A percentile compares a stretch with the other conserved stretches of the same genome.
phyloP scores from a whole-genome alignment of 2,797 vertebrate genomes.

The Muscicapa striata region DNA sequence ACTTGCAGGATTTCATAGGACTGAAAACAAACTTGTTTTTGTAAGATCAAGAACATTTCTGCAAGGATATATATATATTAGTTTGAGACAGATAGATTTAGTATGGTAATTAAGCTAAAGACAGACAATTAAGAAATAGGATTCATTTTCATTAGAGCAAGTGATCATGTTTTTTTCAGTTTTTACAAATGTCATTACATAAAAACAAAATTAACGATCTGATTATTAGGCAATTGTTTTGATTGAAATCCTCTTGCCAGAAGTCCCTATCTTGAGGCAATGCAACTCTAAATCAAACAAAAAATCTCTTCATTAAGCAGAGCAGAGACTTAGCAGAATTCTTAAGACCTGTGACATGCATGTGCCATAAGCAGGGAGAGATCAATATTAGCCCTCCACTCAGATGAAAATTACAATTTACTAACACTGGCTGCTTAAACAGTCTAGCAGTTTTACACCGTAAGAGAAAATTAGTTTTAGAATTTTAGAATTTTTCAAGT shows the following conservation, averaged over 20 bases:
- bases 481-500: not conserved
- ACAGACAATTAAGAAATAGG: slow-evolving; percentile 20
- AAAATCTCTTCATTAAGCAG: not conserved
- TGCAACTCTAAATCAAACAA: not conserved
- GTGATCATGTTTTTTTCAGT: slow-evolving; percentile 23
- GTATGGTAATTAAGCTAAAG: slow-evolving; percentile 23
- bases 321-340: not conserved
- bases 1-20: not conserved
- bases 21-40: slow-evolving; percentile 4
- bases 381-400: not conserved
- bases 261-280: slow-evolving; percentile 1
- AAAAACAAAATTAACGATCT: slow-evolving; percentile 51
- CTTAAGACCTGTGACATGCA: not conserved
- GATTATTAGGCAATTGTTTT: slow-evolving; percentile 42
- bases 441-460: not conserved
- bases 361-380: not conserved
- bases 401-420: not conserved
- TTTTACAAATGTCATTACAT: slow-evolving; percentile 27
- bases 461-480: not conserved
- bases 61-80: not conserved
- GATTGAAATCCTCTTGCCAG: slow-evolving; percentile 5
- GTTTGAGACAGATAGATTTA: slow-evolving; percentile 29
- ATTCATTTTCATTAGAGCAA: slow-evolving; percentile 48
- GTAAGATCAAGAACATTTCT: not conserved
- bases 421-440: not conserved